Evolutionary conservation across 2,797 vertebrate genomes (phyloP).

Genomic region (Leptodactylus fallax): DNA sequence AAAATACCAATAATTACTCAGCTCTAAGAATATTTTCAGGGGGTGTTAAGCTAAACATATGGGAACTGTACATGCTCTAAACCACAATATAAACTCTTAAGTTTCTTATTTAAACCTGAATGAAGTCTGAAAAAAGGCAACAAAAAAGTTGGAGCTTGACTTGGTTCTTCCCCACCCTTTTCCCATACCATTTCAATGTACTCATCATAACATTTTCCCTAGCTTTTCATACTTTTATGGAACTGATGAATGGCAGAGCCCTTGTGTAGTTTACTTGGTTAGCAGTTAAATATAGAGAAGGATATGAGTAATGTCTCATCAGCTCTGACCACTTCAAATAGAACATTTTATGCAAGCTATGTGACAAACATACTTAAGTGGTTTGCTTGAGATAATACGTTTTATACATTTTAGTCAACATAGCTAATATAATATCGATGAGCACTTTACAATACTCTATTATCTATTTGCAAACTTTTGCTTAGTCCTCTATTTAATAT

Average conservation of each 20-base stretch:
- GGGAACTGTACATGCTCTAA: neutral
- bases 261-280: neutral
- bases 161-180: neutral
- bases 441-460: no score
- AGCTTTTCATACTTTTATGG: neutral
- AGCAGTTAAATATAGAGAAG: neutral
- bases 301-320: neutral
- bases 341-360: neutral
- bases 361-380: neutral
- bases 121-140: neutral
- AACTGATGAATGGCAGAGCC: neutral
- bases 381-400: neutral
- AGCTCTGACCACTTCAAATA: neutral
- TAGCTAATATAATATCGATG: neutral
- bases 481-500: neutral
- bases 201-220: no score
- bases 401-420: neutral
- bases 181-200: neutral
- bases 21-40: constrained; percentile 40
- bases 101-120: neutral
- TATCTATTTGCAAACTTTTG: neutral
- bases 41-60: constrained; percentile 27
- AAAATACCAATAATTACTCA: constrained; percentile 36
- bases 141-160: neutral
- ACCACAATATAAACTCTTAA: constrained; percentile 26